Base-by-base conservation (phyloP, 23 tunicate species). In the Diplosoma virens region DNA sequence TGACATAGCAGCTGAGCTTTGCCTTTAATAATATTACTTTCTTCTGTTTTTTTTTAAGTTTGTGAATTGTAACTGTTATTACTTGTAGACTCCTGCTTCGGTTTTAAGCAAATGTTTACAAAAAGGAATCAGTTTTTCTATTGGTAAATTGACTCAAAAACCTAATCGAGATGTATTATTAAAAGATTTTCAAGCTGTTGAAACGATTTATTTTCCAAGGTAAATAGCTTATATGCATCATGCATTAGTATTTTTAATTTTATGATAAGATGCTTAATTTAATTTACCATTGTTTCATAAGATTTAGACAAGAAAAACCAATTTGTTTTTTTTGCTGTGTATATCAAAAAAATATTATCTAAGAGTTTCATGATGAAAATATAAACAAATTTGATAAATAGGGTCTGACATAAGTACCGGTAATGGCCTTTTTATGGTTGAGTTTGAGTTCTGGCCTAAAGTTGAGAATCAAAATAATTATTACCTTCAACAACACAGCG, bases 181-280 rank as follows among this genome's bases (percentile, higher is more conserved):
- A 81, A 90, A 90, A 79, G 97, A 90, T 73, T 90, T 90, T 56
- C 79, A 84, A 84, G 86, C 66, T 18, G 86, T 90, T 24, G 90
- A 90, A 70, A 78, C 80, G 0, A 78, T 69, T 1, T 25, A 28
- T 11, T 90, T 90, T 85, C 90, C 90, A 33, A 55, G 61, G 61
- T 55, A 41, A 7, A n/a, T n/a, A n/a, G n/a, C n/a, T 41, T 41
- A 41, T 7, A 41, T 7, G 11, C 14, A 9, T 41, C 50, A 41
- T 41, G 9, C 14, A 41, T 41, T 41, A 41, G 11, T 41, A 7
- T 41, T 41, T 41, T 41, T 41, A 41, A 7, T 41, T 41, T 41
- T n/a, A n/a, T n/a, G n/a, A n/a, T n/a, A n/a, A n/a, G n/a, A n/a
- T n/a, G n/a, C n/a, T n/a, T n/a, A n/a, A n/a, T n/a, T n/a, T n/a